These are phyloP conservation scores for Cricetomys ansorgei DNA, from an alignment of 2,113 vertebrate genomes.

Conservation along the genomic window DNA sequence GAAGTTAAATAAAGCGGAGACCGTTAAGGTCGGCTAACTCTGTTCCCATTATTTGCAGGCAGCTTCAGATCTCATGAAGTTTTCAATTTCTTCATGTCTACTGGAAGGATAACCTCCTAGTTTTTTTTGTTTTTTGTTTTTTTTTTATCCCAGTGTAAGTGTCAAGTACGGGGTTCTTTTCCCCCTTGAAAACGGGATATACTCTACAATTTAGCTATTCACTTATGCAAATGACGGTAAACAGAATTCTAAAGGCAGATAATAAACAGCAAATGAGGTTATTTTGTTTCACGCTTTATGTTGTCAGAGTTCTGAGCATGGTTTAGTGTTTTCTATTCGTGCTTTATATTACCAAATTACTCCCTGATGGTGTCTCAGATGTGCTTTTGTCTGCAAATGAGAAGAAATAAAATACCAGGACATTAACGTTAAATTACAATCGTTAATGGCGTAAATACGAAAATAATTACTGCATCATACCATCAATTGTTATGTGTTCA, in stretches of 20 bases:
- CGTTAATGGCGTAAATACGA: constrained; percentile 86
- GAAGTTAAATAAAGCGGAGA: constrained; percentile 63
- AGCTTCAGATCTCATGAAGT: constrained; percentile 43
- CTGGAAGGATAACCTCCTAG: constrained; percentile 59
- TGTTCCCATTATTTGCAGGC: constrained; percentile 50
- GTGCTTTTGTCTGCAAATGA: constrained; percentile 88
- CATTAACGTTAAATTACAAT: constrained; percentile 86
- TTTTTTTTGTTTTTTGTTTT: background rate
- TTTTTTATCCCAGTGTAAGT: constrained; percentile 17
- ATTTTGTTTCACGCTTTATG: constrained; percentile 77
- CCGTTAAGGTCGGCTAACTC: background rate
- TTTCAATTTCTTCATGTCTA: background rate
- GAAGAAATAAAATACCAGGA: constrained; percentile 85
- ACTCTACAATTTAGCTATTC: constrained; percentile 83
- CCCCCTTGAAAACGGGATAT: constrained; percentile 66
- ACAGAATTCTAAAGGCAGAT: constrained; percentile 84
- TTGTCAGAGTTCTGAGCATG: constrained; percentile 87
- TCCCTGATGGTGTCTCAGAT: constrained; percentile 84
- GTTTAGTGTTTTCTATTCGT: constrained; percentile 84
- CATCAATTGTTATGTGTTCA: constrained; percentile 88
- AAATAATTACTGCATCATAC: constrained; percentile 88
- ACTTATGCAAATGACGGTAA: constrained; percentile 80
- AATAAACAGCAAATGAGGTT: constrained; percentile 84
- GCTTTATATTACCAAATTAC: constrained; percentile 82
- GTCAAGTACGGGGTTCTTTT: constrained; percentile 56